Evolutionary conservation across 2,888 invertebrate species (phyloP), one percentile per base, ranked within the genome.

Genomic region (Drosophila atripex): DNA sequence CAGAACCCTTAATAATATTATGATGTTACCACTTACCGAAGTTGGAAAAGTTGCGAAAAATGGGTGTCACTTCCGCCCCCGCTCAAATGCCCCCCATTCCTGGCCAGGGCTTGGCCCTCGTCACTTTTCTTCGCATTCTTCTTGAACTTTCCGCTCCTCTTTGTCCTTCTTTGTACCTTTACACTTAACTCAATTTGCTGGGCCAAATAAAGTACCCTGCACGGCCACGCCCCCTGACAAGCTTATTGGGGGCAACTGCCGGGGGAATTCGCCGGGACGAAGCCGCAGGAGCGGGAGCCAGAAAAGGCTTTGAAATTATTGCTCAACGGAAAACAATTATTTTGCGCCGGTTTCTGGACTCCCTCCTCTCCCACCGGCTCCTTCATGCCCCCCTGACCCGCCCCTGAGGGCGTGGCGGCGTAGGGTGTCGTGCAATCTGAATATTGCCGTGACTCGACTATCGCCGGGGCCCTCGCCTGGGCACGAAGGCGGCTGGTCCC

Each of bases 291-390:
- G 21, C 21, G 21, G 21, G 21, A 21, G 21, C 21, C 0, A 3
- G 21, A 21, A 3, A 2, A 71, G 73, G 74, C 79, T 83, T 74
- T 78, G 76, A 86, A 80, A 86, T 86, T 80, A 86, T 84, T 86
- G 84, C 80, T 77, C 75, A 82, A 86, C 85, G 87, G 80, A 80
- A 82, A 82, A 82, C 80, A 82, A 82, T 82, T 82, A 82, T 86
- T 86, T 77, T 68, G 77, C 66, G 80, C 78, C 76, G 70, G 71
- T 68, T 75, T 71, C 35, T 38, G n/a, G 14, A 6, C 9, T 9
- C 8, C 21, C 18, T 18, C 4, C 28, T 4, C 28, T 56, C 32
- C 4, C 6, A 9, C 12, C 9, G 5, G 5, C 21, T 58, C 18
- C 14, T 14, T 21, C 18, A 14, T 18, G 71, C 66, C 63, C 66